Percentiles rank a stretch among this genome's conserved stretches.
Evolutionary conservation across 2,113 vertebrate species (phyloP).

Genomic region (Eublepharis macularius): DNA sequence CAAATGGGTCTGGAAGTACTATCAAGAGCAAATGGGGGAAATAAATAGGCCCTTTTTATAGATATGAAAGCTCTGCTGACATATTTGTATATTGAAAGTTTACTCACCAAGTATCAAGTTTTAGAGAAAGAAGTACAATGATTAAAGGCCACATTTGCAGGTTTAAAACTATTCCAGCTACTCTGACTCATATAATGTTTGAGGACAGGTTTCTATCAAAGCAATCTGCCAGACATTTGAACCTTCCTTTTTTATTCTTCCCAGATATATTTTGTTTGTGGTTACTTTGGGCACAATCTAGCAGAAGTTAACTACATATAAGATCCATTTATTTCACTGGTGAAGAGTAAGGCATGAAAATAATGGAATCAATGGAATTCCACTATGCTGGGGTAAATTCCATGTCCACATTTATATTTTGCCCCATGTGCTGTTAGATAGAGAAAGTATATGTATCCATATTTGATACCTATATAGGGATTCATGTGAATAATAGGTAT

Average conservation of each 20-base stretch:
- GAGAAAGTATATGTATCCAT: no score
- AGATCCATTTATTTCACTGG: neutral
- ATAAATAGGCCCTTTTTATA: neutral
- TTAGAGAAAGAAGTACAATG: neutral
- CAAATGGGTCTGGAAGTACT: neutral
- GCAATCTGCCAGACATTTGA: neutral
- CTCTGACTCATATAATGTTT: neutral
- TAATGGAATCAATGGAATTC: neutral
- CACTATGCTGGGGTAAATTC: neutral
- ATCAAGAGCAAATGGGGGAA: neutral
- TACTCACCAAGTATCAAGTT: slow-evolving; percentile 7
- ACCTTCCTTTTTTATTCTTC: neutral
- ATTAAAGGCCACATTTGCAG: neutral
- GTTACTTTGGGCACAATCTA: neutral
- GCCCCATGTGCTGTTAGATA: no score
- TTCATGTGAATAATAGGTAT: no score
- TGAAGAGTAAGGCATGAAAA: no score
- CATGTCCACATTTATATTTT: no score
- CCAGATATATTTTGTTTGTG: neutral
- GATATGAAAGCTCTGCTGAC: neutral
- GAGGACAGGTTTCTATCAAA: neutral
- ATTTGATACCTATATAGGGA: no score
- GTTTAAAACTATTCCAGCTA: neutral
- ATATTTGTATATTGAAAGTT: neutral
- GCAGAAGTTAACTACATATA: neutral